Evolutionary conservation across 2,797 vertebrate species (phyloP).

Genomic region (Eulemur albifrons): DNA sequence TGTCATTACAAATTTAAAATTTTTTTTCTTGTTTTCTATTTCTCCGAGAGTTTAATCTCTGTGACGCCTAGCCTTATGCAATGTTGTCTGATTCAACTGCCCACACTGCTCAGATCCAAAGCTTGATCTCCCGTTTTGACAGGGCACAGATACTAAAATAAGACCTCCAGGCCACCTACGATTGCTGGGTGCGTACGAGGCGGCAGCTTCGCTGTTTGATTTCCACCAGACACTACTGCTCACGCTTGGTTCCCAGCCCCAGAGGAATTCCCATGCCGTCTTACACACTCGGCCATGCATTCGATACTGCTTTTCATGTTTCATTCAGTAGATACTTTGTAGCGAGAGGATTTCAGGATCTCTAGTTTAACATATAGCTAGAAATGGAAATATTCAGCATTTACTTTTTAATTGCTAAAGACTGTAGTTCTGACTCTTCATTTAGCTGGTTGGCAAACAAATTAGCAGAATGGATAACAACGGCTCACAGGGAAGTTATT

Average conservation of each 20-base stretch:
- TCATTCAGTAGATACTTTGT: neutral
- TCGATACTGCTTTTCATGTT: neutral
- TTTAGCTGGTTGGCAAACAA: constrained; percentile 13
- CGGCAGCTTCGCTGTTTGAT: neutral
- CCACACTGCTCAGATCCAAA: neutral
- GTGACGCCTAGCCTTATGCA: neutral
- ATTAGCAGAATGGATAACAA: neutral
- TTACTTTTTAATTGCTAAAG: neutral
- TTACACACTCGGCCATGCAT: neutral
- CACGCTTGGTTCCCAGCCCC: neutral
- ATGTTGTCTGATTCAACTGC: neutral
- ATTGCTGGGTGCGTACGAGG: neutral
- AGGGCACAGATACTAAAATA: neutral
- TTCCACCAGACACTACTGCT: neutral
- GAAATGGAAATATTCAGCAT: neutral
- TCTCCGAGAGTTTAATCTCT: neutral
- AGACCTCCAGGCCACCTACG: neutral
- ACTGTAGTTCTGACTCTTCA: neutral
- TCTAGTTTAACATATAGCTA: neutral
- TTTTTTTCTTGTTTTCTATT: neutral
- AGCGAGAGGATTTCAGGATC: neutral
- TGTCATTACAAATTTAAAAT: neutral
- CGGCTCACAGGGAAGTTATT: neutral
- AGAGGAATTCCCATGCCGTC: neutral
- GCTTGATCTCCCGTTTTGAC: neutral